A percentile compares a stretch with the other conserved stretches of the same genome.
Conservation (phyloP, 2,888 invertebrate species). For the Ophion slaviceki region DNA sequence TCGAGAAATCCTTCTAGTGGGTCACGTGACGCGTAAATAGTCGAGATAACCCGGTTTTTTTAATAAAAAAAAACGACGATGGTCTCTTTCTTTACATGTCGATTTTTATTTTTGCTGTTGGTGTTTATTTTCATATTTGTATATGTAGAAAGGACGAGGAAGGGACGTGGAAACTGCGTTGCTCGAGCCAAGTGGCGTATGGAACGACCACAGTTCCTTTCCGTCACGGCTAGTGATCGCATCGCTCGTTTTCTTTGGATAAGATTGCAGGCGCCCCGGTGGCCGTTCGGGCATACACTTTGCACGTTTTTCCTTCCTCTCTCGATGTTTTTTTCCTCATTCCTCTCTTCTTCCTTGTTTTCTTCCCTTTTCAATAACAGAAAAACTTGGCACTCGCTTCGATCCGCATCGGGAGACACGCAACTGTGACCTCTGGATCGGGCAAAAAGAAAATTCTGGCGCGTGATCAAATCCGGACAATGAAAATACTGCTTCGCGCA, state of each 20-base stretch:
- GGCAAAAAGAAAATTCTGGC: neutral
- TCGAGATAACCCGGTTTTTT: constrained; percentile 50
- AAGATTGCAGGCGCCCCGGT: constrained; percentile 60
- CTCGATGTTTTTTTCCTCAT: neutral
- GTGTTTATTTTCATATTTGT: neutral
- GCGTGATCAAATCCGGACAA: too few relatives aligned
- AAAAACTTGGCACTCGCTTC: constrained; percentile 6
- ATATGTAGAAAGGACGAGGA: constrained; percentile 12
- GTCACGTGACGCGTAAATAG: constrained; percentile 38
- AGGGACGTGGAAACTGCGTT: neutral
- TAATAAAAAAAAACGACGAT: constrained; percentile 17
- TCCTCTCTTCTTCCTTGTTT: neutral
- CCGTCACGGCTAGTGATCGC: constrained; percentile 64
- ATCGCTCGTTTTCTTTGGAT: constrained; percentile 54
- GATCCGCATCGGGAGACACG: constrained; percentile 16
- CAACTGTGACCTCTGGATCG: neutral
- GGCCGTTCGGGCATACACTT: constrained; percentile 26
- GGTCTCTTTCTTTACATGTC: neutral
- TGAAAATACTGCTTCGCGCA: too few relatives aligned
- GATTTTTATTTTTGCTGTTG: constrained; percentile 7
- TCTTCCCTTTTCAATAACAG: constrained; percentile 2
- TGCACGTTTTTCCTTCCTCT: neutral
- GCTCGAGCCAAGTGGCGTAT: constrained; percentile 35
- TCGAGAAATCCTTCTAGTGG: constrained; percentile 29
- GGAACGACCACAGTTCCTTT: constrained; percentile 51